Evolutionary conservation across 2,888 invertebrate species (phyloP).

Genomic region (Criorhina ranunculi): DNA sequence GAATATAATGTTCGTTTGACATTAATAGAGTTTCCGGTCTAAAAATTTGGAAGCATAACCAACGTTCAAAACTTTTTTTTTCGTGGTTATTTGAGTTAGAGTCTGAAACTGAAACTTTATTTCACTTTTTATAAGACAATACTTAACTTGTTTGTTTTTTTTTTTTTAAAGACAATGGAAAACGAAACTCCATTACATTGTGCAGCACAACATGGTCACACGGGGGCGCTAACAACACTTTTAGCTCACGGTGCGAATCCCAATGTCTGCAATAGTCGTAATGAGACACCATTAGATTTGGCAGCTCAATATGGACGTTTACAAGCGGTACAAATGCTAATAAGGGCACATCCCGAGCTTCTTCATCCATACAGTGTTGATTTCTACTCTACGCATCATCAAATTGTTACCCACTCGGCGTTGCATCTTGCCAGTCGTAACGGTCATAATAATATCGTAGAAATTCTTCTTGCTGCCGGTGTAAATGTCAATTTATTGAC

Average conservation of each 20-base stretch:
- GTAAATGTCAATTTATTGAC: slow-evolving; percentile 95
- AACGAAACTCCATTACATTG: slow-evolving; percentile 97
- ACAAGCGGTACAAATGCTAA: slow-evolving; percentile 94
- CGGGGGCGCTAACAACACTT: slow-evolving; percentile 92
- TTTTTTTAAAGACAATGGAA: slow-evolving; percentile 89
- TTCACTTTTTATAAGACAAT: too few relatives aligned
- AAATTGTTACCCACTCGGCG: slow-evolving; percentile 89
- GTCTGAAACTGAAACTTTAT: too few relatives aligned
- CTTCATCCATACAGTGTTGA: slow-evolving; percentile 88
- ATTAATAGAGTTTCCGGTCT: too few relatives aligned
- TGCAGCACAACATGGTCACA: slow-evolving; percentile 97
- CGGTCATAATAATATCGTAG: slow-evolving; percentile 94
- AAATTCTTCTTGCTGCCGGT: slow-evolving; percentile 92
- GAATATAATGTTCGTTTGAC: too few relatives aligned
- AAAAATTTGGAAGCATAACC: too few relatives aligned
- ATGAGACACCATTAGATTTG: slow-evolving; percentile 96
- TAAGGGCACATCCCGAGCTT: slow-evolving; percentile 93
- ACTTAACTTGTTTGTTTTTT: neutral
- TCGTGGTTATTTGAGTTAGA: too few relatives aligned
- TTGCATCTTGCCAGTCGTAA: slow-evolving; percentile 97
- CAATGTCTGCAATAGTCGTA: slow-evolving; percentile 92
- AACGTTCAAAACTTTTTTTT: too few relatives aligned
- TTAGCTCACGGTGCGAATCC: slow-evolving; percentile 95
- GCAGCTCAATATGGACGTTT: slow-evolving; percentile 95
- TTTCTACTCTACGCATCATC: neutral